Percentiles rank a stretch among this genome's conserved stretches.
These are phyloP conservation scores for Pherbina coryleti DNA, from an alignment of 2,888 invertebrate species.

Conservation along the genomic window DNA sequence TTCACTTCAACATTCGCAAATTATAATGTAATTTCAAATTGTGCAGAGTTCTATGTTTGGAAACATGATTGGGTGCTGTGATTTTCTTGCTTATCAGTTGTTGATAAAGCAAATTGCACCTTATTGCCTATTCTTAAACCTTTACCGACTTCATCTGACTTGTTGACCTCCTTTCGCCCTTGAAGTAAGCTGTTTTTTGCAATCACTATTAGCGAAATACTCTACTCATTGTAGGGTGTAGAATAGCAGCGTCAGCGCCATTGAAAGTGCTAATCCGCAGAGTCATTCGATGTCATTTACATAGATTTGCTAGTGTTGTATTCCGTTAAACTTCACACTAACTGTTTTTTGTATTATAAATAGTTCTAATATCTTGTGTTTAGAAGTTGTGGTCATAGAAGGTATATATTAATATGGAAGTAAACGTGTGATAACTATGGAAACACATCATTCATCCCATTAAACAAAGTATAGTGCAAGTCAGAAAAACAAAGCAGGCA, in stretches of 20 bases:
- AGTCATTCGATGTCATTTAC: conserved; percentile 16
- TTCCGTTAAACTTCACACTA: not conserved
- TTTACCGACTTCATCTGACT: not conserved
- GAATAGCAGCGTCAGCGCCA: not conserved
- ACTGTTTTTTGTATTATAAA: not conserved
- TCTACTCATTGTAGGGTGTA: not conserved
- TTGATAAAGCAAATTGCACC: not conserved
- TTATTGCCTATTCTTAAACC: not conserved
- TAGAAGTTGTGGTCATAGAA: too few relatives aligned
- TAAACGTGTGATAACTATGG: too few relatives aligned
- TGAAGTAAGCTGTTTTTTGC: not conserved
- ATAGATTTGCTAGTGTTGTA: not conserved
- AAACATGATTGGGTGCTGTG: not conserved
- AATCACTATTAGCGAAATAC: not conserved
- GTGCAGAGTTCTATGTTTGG: not conserved
- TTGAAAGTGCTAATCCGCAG: not conserved
- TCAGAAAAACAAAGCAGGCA: too few relatives aligned
- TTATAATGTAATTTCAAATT: too few relatives aligned
- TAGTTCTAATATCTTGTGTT: not conserved
- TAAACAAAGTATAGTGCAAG: too few relatives aligned
- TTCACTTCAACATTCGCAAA: too few relatives aligned
- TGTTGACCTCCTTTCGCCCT: conserved; percentile 21
- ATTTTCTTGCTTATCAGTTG: not conserved
- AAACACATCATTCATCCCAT: too few relatives aligned
- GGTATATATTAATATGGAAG: too few relatives aligned